These are phyloP conservation scores for Hetaerina americana DNA, from an alignment of 1,140 invertebrate genomes.

Conservation along the genomic window DNA sequence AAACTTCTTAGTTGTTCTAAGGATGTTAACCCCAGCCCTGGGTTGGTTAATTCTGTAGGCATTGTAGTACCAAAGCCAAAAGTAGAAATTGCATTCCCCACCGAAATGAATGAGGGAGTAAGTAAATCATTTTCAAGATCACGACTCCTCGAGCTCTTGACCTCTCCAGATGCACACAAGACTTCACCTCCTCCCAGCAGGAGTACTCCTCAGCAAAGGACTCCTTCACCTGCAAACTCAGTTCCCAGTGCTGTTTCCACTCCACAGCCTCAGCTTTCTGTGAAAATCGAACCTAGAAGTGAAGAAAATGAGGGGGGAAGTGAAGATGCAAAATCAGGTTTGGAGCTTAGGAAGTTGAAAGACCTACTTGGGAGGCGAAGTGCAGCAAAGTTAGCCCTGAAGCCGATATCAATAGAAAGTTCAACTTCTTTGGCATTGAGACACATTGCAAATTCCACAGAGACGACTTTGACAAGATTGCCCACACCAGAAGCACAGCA, in stretches of 20 bases:
- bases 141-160: neutral
- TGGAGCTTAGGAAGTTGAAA: neutral
- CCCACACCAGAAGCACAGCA: neutral
- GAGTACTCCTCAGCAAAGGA: neutral
- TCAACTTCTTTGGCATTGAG: neutral
- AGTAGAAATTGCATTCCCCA: neutral
- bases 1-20: neutral
- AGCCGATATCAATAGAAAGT: neutral
- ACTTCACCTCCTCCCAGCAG: neutral
- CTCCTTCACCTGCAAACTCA: neutral
- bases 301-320: neutral
- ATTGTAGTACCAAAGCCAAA: neutral
- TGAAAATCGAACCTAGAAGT: neutral
- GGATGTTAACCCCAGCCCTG: neutral
- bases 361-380: neutral
- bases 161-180: neutral
- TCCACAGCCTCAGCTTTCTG: neutral
- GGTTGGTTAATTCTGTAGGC: neutral
- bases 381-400: neutral
- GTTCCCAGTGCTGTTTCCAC: neutral
- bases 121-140: neutral
- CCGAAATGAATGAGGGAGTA: neutral
- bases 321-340: neutral
- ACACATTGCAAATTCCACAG: neutral
- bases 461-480: neutral